Evolutionary conservation across 1,140 invertebrate species (phyloP).

Genomic region (Lerema accius): DNA sequence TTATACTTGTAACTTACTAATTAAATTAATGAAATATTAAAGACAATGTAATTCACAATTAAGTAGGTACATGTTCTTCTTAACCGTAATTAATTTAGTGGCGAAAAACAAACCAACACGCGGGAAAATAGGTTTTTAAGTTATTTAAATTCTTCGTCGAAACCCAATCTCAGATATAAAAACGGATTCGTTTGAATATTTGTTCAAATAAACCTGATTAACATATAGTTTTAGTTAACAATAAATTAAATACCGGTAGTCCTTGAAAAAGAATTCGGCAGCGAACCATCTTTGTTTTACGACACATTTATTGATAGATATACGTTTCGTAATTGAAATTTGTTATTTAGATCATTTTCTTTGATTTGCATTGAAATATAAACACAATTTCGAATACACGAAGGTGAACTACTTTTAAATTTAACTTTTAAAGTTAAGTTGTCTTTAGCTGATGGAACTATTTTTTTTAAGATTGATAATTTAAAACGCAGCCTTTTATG

Average conservation of each 20-base stretch:
- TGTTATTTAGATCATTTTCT: slow-evolving; percentile 28
- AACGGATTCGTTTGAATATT: background rate
- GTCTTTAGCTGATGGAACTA: background rate
- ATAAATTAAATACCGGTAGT: slow-evolving; percentile 12
- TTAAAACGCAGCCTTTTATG: background rate
- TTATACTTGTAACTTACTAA: too few species aligned
- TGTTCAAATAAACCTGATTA: slow-evolving; percentile 6
- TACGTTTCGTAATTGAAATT: slow-evolving; percentile 17
- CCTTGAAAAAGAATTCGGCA: slow-evolving; percentile 16
- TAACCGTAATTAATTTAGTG: too few species aligned
- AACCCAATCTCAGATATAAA: too few species aligned
- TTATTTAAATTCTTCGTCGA: too few species aligned
- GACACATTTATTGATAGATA: slow-evolving; percentile 11
- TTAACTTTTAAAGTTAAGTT: background rate
- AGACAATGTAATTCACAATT: too few species aligned
- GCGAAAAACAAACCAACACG: too few species aligned
- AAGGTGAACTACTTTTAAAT: slow-evolving; percentile 3
- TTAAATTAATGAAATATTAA: too few species aligned
- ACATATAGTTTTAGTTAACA: slow-evolving; percentile 2
- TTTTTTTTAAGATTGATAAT: background rate
- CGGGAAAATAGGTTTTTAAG: too few species aligned
- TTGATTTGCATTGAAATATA: slow-evolving; percentile 4
- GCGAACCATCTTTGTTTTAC: slow-evolving; percentile 10
- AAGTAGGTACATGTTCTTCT: too few species aligned
- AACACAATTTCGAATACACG: background rate